Base-by-base conservation (phyloP, 2,113 vertebrate species). In the Mesembrinibis cayennensis region DNA sequence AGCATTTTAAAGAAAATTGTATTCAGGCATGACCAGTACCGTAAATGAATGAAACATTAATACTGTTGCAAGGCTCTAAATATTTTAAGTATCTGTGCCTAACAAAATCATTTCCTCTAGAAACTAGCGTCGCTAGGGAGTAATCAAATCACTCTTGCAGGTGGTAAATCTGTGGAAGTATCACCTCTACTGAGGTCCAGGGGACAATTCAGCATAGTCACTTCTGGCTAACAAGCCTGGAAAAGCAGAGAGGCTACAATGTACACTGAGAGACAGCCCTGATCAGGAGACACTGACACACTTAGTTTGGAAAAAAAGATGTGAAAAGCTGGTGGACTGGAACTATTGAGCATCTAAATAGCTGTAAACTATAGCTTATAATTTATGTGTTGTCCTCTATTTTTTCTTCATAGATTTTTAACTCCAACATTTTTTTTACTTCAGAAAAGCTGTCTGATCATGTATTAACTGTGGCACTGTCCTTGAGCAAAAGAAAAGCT, bases 131-230 rank as follows among this genome's bases (percentile, higher is more conserved):
- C 82, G 45, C n/a, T 42, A 26, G 67, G 59, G 67, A 3, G 45
- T 90, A 93, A 92, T 89, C 27, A 81, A 93, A 89, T 83, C 58
- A 34, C 58, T 88, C 30, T 77, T 83, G 58, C 82, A 90, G 82
- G 53, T 90, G 76, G 32, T 90, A 93, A 89, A 81, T 89, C 86
- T 95, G 52, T 65, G 78, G 66, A 96, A 93, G 62, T 90, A 42
- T 86, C 71, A 65, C 76, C 79, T 95, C 3, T 0, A 1, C 22
- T 47, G 53, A 92, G 40, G 63, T 92, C 44, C 58, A 47, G 52
- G 53, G 50, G 20, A 21, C 36, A 92, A 74, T 34, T 50, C 18
- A 36, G 38, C 42, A n/a, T 16, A 61, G 62, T 69, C 30, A 69
- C 53, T 72, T 70, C 44, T 87, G 38, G 34, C 77, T 95, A 77